These are phyloP conservation scores for Poecile montanus DNA, from an alignment of 2,797 vertebrate species.

Conservation along the genomic window DNA sequence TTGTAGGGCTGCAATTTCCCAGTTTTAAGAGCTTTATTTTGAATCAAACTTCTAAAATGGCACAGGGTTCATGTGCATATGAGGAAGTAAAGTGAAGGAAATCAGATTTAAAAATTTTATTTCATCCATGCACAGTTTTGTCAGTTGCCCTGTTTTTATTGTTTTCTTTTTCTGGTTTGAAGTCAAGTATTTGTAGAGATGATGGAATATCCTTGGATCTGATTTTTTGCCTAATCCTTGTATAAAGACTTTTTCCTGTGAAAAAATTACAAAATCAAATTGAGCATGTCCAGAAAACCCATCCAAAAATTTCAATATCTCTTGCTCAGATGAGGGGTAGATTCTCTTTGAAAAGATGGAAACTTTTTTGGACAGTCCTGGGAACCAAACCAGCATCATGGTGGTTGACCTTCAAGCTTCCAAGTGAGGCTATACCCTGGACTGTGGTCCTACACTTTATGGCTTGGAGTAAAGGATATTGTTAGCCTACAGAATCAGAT, in stretches of 20 bases:
- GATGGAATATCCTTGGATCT: neutral
- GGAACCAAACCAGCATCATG: neutral
- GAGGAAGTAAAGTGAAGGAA: neutral
- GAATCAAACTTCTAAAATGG: neutral
- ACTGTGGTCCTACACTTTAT: neutral
- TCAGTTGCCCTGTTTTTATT: neutral
- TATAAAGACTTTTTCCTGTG: neutral
- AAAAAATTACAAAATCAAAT: neutral
- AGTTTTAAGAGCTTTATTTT: neutral
- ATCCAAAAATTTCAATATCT: fast-evolving
- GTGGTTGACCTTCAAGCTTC: neutral
- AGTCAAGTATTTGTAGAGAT: neutral
- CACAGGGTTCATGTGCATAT: neutral
- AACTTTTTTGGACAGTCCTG: neutral
- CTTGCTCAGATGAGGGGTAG: neutral
- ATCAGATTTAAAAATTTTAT: neutral
- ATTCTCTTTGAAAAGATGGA: neutral
- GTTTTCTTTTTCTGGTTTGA: neutral
- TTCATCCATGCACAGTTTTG: neutral
- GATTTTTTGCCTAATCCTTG: neutral
- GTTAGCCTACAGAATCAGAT: neutral
- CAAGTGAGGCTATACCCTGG: neutral
- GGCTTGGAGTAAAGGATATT: neutral
- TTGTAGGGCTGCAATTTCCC: neutral
- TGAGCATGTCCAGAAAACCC: neutral